Evolutionary conservation across 2,113 vertebrate species (phyloP).

Genomic region (Conger conger): DNA sequence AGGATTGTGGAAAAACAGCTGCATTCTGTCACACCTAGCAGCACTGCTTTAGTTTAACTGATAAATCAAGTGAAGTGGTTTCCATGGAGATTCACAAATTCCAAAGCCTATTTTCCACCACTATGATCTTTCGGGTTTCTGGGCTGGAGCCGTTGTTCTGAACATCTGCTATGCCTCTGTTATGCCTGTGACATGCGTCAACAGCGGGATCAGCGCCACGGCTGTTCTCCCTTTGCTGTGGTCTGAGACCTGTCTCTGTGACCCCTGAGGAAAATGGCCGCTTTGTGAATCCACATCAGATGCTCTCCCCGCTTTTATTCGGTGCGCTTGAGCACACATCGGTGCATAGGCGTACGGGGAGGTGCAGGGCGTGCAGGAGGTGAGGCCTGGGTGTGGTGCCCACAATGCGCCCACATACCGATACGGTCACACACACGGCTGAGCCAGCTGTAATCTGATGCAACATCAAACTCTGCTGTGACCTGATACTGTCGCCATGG

Average conservation of each 20-base stretch:
- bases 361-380: constrained; percentile 32
- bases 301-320: constrained; percentile 22
- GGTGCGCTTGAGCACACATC: not conserved
- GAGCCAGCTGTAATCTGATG: not conserved
- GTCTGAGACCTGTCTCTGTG: not conserved
- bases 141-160: not conserved
- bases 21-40: not conserved
- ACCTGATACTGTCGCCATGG: not conserved
- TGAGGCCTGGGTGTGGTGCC: constrained; percentile 56
- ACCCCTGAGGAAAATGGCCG: constrained; percentile 26
- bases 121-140: not conserved
- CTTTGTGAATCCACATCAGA: constrained; percentile 44
- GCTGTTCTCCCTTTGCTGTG: constrained; percentile 4
- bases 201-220: not conserved
- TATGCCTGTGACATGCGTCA: not conserved
- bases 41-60: not conserved
- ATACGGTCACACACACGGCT: not conserved
- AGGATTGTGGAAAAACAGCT: not conserved
- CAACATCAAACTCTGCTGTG: not conserved
- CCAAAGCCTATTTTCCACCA: not conserved
- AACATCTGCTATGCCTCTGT: not conserved
- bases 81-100: not conserved
- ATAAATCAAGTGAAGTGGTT: not conserved
- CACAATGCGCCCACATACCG: constrained; percentile 42
- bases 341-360: not conserved